phyloP scores from a whole-genome alignment of 2,888 invertebrate species.

The Trichopria drosophilae region DNA sequence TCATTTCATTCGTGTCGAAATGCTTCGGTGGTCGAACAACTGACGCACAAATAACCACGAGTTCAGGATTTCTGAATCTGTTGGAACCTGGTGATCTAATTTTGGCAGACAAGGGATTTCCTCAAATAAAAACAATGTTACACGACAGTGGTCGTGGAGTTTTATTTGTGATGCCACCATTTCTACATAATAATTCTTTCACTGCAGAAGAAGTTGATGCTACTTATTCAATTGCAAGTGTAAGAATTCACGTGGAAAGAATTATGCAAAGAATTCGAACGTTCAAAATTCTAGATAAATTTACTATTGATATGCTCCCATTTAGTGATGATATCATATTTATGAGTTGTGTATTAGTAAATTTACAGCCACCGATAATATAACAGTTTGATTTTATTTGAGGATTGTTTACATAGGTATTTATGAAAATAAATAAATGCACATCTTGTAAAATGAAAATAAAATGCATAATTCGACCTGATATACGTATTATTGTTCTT shows the following conservation, averaged over 20 bases:
- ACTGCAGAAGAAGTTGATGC: conserved; percentile 4
- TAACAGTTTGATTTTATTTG: background rate
- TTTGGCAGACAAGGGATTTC: conserved; percentile 36
- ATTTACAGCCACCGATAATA: conserved; percentile 30
- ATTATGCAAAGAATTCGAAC: conserved; percentile 29
- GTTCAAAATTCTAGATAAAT: conserved; percentile 22
- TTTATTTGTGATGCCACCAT: conserved; percentile 22
- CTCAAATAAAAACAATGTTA: conserved; percentile 18
- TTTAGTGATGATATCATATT: conserved; percentile 27
- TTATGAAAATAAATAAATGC: conserved; percentile 8
- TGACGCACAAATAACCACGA: conserved; percentile 33
- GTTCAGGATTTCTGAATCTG: conserved; percentile 30
- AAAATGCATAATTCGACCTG: no score
- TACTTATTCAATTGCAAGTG: conserved; percentile 7
- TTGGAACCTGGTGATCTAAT: conserved; percentile 30
- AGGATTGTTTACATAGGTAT: background rate
- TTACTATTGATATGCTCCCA: conserved; percentile 16
- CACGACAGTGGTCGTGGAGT: conserved; percentile 22
- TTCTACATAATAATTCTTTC: conserved; percentile 7
- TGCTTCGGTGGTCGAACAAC: conserved; percentile 31
- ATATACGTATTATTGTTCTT: no score
- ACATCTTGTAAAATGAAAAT: conserved; percentile 16
- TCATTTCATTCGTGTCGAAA: conserved; percentile 32
- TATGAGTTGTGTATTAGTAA: conserved; percentile 30
- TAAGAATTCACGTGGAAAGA: conserved; percentile 16